These are phyloP conservation scores for Drosophila subquinaria DNA, from an alignment of 2,888 invertebrate genomes.

Conservation along the genomic window DNA sequence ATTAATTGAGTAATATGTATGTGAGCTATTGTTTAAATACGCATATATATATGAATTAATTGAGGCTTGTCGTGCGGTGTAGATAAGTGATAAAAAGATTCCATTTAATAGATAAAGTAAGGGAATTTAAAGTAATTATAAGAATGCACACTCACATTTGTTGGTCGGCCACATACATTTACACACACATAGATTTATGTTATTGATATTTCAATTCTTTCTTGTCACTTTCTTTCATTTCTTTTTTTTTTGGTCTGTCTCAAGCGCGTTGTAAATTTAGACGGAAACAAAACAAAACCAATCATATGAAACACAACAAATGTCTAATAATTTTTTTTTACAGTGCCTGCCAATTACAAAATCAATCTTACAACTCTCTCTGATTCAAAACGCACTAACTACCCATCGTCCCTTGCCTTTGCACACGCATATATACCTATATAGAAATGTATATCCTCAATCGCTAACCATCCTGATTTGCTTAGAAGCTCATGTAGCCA, in stretches of 20 bases:
- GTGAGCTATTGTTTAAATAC: conserved; percentile 48
- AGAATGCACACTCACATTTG: conserved; percentile 29
- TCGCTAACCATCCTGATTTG: not conserved
- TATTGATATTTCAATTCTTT: conserved; percentile 19
- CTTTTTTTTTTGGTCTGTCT: conserved; percentile 4
- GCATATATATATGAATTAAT: conserved; percentile 30
- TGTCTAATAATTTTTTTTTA: conserved; percentile 38
- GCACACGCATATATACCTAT: conserved; percentile 12
- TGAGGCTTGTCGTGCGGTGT: conserved; percentile 25
- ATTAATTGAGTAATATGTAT: conserved; percentile 48
- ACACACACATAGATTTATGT: conserved; percentile 35
- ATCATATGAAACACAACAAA: conserved; percentile 49
- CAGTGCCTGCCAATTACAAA: conserved; percentile 72
- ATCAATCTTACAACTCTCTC: conserved; percentile 81
- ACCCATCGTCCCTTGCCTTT: conserved; percentile 17
- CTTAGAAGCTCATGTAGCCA: conserved; percentile 88
- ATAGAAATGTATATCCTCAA: conserved; percentile 16
- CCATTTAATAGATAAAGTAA: conserved; percentile 24
- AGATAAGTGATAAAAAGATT: conserved; percentile 26
- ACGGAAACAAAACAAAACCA: conserved; percentile 33
- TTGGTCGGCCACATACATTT: conserved; percentile 32
- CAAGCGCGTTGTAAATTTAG: conserved; percentile 38
- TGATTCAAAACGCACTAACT: conserved; percentile 54
- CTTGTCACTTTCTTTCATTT: conserved; percentile 6
- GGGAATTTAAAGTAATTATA: conserved; percentile 21